Evolutionary conservation across 2,888 invertebrate genomes (phyloP), one percentile per base, ranked within the genome.

Genomic region (Metellina segmentata): DNA sequence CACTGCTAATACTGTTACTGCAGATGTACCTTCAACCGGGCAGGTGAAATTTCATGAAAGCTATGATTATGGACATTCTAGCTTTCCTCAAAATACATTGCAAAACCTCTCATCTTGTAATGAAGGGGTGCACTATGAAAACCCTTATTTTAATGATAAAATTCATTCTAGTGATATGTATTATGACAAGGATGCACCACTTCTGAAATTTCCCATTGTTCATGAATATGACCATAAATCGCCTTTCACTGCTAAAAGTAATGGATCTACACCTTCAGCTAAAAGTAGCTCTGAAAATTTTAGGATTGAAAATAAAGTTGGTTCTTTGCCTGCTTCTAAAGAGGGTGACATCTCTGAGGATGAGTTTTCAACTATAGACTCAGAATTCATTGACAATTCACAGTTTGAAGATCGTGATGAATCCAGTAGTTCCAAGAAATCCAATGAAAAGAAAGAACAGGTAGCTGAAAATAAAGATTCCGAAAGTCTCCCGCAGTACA

Each of bases 201-300:
- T 34, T 34, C 9, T 81, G 8, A 72, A 81, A 81, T 61, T 81
- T n/a, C 81, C 81, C 6, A 70, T 75, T 20, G 75, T 88, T 11
- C 74, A 34, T 19, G 88, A 88, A 13, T 88, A 88, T 75, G 88
- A 48, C 19, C 88, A 88, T 52, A 88, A 88, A 51, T n/a, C 88
- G 16, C 49, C 49, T 34, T 7, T 8, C 48, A 87, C 20, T 20
- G 19, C 4, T 7, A 48, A 71, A 34, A 51, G 69, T 7, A 9
- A 49, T 48, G n/a, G n/a, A 34, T 8, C 20, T 75, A 85, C 9
- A 48, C 34, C 34, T 13, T 34, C 16, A 53, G 20, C 6, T 48
- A 9, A 53, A 72, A 72, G 19, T 19, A 71, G 48, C 6, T 49
- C 74, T n/a, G 69, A 69, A 20, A 48, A 34, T 34, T 34, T 34